Conservation (phyloP, 2,113 vertebrate genomes). For the Ranitomeya variabilis region DNA sequence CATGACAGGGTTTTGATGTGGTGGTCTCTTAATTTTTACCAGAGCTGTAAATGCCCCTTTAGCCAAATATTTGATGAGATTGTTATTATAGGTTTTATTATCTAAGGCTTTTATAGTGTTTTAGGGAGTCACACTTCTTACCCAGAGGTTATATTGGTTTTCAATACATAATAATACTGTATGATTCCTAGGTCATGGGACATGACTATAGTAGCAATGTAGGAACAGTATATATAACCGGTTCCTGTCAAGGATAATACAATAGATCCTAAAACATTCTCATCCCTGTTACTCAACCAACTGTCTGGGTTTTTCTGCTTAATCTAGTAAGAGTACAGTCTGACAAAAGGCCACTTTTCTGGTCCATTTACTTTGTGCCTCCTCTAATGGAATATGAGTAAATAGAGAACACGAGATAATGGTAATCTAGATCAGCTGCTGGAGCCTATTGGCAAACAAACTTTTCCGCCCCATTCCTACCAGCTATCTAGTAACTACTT, state of each 20-base stretch:
- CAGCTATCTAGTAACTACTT: background rate
- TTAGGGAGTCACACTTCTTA: too few species aligned
- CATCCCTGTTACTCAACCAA: background rate
- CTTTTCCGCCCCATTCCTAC: background rate
- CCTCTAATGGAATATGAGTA: constrained; percentile 10
- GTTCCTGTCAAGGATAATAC: background rate
- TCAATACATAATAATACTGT: too few species aligned
- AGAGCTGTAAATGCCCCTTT: too few species aligned
- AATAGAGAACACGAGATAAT: background rate
- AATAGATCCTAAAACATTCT: background rate
- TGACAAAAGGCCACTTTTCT: constrained; percentile 6
- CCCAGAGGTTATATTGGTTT: too few species aligned
- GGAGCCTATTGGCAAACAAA: background rate
- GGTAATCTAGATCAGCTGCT: background rate
- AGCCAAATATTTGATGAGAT: too few species aligned
- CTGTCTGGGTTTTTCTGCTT: background rate
- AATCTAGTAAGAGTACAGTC: background rate
- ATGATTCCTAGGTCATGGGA: too few species aligned
- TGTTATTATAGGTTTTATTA: too few species aligned
- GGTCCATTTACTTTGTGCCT: background rate
- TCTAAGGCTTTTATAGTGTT: too few species aligned
- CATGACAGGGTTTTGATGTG: too few species aligned
- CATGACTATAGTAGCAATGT: too few species aligned
- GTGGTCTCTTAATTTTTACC: too few species aligned
- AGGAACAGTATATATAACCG: too few species aligned